Base-by-base conservation (phyloP, 2,888 invertebrate species). In the Drosophila suboccidentalis region DNA sequence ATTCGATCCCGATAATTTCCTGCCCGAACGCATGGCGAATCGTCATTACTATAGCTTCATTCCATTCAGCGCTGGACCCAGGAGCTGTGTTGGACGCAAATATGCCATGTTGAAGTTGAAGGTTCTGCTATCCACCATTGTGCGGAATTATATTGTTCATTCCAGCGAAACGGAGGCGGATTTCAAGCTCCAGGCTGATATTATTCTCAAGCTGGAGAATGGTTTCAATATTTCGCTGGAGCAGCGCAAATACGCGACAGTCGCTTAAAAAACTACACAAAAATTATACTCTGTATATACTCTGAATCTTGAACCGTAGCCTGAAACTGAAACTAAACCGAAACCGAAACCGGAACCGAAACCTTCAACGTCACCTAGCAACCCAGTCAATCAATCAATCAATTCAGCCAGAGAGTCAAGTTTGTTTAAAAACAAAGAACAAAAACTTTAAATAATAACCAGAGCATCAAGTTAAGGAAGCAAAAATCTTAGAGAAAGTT, bases 41-140 rank as follows among this genome's bases (percentile, higher is more conserved):
- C 94, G 96, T 55, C 96, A 97, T 83, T 96, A 96, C 90, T 97
- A 97, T 91, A 95, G 96, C 70, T 96, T 95, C 88, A 95, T 97
- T 59, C 96, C 96, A 0, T 97, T 97, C 93, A 96, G 96, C 69
- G 96, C 96, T 50, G 96, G 96, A 29, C 96, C 96, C 1, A 94
- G 96, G 73, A 96, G 96, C 82, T 96, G 96, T 91, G 96, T 96
- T 22, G 96, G 96, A 53, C 95, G 96, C 43, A 96, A 96, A 93
- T 96, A 96, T 91, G 96, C 96, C n/a, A 94, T 96, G 94, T 91
- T 96, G 60, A 96, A 96, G 90, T 93, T 96, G 69, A 96, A 96
- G 92, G 95, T 96, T 13, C 93, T 96, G 0, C 93, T 96, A 1
- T 95, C 96, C 0, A 96, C 96, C 4, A 94, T 96, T 47, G 91